Conservation (phyloP, 2,113 vertebrate species). For the Lagopus leucura region DNA sequence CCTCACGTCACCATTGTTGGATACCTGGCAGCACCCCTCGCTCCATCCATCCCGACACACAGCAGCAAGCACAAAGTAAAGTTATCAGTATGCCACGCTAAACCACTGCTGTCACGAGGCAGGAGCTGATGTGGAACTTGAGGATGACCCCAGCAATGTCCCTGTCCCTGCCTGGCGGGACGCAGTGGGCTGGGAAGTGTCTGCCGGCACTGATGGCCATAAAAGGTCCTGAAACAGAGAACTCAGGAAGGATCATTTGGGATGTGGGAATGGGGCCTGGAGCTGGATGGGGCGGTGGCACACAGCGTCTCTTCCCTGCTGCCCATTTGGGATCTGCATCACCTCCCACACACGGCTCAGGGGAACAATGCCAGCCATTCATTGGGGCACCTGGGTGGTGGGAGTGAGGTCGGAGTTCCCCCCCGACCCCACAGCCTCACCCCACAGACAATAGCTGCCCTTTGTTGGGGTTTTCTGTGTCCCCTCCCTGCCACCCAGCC, state of each 20-base stretch:
- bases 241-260: background rate
- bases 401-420: background rate
- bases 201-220: slow-evolving; percentile 35
- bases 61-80: background rate
- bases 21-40: background rate
- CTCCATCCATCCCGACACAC: background rate
- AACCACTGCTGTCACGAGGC: background rate
- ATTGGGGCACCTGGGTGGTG: slow-evolving; percentile 11
- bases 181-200: background rate
- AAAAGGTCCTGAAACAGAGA: slow-evolving; percentile 62
- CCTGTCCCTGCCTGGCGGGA: background rate
- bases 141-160: background rate
- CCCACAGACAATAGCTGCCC: slow-evolving; percentile 5
- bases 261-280: background rate
- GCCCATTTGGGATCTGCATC: background rate
- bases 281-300: background rate
- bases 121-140: background rate
- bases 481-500: slow-evolving; percentile 10
- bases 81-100: background rate
- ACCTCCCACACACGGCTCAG: background rate
- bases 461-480: slow-evolving; percentile 24
- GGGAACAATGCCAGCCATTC: slow-evolving; percentile 31
- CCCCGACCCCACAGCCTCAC: background rate
- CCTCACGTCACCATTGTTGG: background rate
- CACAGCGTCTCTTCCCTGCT: background rate